Conservation (phyloP, 2,888 invertebrate genomes). For the Glyphotaelius pellucidus region DNA sequence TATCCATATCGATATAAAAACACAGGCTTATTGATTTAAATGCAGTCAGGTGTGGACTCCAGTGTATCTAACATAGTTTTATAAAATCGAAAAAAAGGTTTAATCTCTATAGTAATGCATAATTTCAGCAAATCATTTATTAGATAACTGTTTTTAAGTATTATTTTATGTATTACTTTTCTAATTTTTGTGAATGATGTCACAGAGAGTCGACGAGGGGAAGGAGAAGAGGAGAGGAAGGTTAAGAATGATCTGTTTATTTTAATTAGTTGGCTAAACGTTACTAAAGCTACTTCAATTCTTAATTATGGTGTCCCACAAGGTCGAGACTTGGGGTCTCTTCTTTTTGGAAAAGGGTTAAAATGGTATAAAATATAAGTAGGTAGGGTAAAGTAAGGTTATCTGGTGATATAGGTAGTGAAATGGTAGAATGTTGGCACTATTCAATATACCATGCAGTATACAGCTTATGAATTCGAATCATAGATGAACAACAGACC, state of each 20-base stretch:
- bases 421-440: no score
- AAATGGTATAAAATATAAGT: background rate
- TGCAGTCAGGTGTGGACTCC: background rate
- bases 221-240: background rate
- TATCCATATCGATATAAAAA: background rate
- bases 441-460: no score
- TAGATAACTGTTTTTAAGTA: no score
- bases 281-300: background rate
- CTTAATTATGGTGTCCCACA: background rate
- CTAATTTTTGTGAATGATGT: no score
- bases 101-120: no score
- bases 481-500: no score
- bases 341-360: background rate
- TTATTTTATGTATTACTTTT: no score
- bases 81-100: background rate
- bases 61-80: background rate
- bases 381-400: no score
- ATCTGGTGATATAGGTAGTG: no score
- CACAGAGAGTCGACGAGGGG: background rate
- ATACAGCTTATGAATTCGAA: no score
- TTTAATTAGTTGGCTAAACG: background rate
- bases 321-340: background rate
- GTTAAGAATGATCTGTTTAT: background rate
- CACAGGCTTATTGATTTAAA: background rate
- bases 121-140: no score